Evolutionary conservation across 2,797 vertebrate genomes (phyloP), one percentile per base, ranked within the genome.

Genomic region (Loris lydekkerianus): DNA sequence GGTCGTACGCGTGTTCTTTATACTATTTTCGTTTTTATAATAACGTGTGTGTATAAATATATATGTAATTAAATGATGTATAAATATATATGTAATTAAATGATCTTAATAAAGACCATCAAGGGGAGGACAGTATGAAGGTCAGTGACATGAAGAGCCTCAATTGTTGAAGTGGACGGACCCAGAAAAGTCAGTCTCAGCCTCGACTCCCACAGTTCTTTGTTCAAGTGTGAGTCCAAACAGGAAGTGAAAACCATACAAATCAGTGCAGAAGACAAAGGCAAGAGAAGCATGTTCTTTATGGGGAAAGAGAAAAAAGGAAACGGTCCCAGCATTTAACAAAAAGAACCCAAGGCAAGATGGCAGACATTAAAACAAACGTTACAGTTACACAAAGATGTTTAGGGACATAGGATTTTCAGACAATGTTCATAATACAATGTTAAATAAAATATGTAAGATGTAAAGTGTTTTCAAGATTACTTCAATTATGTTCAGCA

Each of bases 381-480:
- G 63, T 46, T 40, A 34, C 29, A 87, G 7, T 46, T 72, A 34
- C 10, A 69, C n/a, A 43, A 37, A 82, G 11, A 43, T 21, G 78
- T 81, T 49, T 34, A 65, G 43, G 69, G 86, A 84, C 34, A 29
- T 46, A 7, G 21, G 49, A 25, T 13, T 63, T 84, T 84, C 61
- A 61, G 49, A 81, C 65, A 61, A 81, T 17, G 1, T 85, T 84
- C 7, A 11, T 46, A 83, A 56, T 20, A 34, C 27, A 92, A 63
- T 56, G 9, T 69, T 90, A 70, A 82, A 27, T 58, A 85, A 90
- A 86, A 78, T 69, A 6, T 69, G 34, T 63, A 73, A 78, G 13
- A 76, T 37, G 2, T 40, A 72, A 94, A 96, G 73, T 67, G n/a
- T 43, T 87, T 87, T 94, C 73, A 90, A 40, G 83, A 46, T 58